Evolutionary conservation across 2,888 invertebrate genomes (phyloP).

Genomic region (Dysmachus trigonus): DNA sequence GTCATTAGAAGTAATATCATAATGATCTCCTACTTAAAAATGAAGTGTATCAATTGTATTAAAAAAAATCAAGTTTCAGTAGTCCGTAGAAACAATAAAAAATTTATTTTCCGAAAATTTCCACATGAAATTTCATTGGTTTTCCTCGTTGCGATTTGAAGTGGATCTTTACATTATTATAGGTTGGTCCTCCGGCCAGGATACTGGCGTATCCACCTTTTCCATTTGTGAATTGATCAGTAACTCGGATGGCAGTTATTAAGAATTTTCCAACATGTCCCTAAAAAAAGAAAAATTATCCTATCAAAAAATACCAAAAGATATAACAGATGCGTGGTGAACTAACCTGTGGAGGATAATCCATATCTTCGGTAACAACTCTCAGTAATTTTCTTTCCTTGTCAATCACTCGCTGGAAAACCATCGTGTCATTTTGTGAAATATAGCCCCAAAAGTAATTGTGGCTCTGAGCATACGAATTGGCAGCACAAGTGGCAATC

Average conservation of each 20-base stretch:
- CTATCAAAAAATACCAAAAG: neutral
- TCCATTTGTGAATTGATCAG: slow-evolving; percentile 63
- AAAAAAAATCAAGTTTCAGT: neutral
- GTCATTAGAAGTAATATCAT: too few relatives aligned
- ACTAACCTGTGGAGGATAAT: slow-evolving; percentile 45
- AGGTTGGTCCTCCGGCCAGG: slow-evolving; percentile 62
- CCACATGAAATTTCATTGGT: slow-evolving; percentile 64
- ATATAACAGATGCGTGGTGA: neutral
- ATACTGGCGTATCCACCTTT: slow-evolving; percentile 64
- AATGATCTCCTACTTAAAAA: too few relatives aligned
- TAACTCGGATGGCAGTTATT: neutral
- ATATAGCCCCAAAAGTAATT: slow-evolving; percentile 43
- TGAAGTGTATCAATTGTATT: too few relatives aligned
- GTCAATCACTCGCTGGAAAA: slow-evolving; percentile 48
- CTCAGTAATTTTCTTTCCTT: slow-evolving; percentile 55
- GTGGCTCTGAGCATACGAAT: slow-evolving; percentile 7
- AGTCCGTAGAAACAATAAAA: neutral
- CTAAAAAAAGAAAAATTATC: neutral
- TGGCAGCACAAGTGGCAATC: neutral
- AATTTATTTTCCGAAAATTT: slow-evolving; percentile 58
- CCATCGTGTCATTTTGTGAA: slow-evolving; percentile 17
- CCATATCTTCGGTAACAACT: slow-evolving; percentile 52
- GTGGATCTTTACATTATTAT: slow-evolving; percentile 58
- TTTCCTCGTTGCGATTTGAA: slow-evolving; percentile 65
- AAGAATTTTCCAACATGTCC: neutral